Base-by-base conservation (phyloP, 2,888 invertebrate genomes). In the Biston stratarius region DNA sequence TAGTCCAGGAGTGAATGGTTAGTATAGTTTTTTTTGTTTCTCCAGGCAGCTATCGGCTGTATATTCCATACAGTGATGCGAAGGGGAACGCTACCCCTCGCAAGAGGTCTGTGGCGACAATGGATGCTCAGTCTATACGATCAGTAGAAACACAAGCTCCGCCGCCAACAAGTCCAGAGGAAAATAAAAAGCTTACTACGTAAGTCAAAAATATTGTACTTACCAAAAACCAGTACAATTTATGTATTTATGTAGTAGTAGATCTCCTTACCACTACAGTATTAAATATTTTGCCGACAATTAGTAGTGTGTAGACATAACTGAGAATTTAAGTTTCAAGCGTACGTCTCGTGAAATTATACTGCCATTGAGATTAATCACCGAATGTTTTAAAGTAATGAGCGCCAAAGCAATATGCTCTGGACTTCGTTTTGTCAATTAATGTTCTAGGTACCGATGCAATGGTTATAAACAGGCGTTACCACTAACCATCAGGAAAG, bases 61-160 rank as follows among this genome's bases (percentile, higher is more conserved):
- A 87, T 62, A 74, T 86, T 42, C 77, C 90, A 9, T 79, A 82
- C 11, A 86, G 76, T 58, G 90, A 90, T 47, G 61, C 80, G 47
- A 82, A 87, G n/a, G 89, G 86, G 5, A 84, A 73, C 7, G 77
- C 77, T 1, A 91, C 92, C 0, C 91, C 92, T 49, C 84, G 91
- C 1, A 92, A 92, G 74, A 82, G 93, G 5, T 92, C 92, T 1
- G 87, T 89, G 6, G 84, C 72, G 0, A 91, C 92, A 0, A 90
- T 92, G 90, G 94, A 94, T 64, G 94, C 91, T 0, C 91, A 91
- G 72, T 94, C 94, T 1, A 80, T 94, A 36, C 87, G 93, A 40
- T 94, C 94, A 0, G 77, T 90, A 24, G 93, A 92, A 59, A 91
- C 92, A 0, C 92, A 90, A 0, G 91, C 90, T n/a, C 94, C 94